These are phyloP conservation scores for Candoia aspera DNA, from an alignment of 2,113 vertebrate species.

Conservation along the genomic window DNA sequence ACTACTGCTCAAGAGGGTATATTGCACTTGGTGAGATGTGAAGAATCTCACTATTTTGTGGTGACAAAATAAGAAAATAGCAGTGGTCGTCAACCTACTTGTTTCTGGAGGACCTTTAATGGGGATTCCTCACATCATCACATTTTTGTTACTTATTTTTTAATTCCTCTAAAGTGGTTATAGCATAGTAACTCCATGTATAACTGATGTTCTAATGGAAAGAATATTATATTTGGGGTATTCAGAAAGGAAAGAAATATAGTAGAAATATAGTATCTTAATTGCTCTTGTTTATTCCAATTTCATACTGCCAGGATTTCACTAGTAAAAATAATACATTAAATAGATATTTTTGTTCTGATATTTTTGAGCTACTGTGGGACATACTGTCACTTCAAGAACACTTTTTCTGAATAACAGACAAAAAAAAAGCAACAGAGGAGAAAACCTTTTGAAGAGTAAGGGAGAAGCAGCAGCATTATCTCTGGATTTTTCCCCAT, in stretches of 20 bases:
- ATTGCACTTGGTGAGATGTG: not conserved
- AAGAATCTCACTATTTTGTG: not conserved
- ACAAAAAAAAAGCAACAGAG: not conserved
- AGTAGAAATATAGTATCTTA: constrained; percentile 3
- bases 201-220: not conserved
- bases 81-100: not conserved
- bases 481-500: constrained; percentile 22
- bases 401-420: constrained; percentile 43
- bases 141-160: not conserved
- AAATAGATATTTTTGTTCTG: constrained; percentile 7
- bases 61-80: not conserved
- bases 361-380: not conserved
- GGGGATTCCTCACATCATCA: not conserved
- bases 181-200: constrained; percentile 12
- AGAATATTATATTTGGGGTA: constrained; percentile 1
- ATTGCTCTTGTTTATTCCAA: constrained; percentile 37
- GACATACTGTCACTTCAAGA: constrained; percentile 38
- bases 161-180: constrained; percentile 20
- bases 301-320: constrained; percentile 40
- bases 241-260: constrained; percentile 26
- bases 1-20: not conserved
- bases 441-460: constrained; percentile 14
- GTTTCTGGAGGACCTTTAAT: not conserved
- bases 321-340: constrained; percentile 26
- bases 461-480: not conserved